phyloP scores from a whole-genome alignment of 2,113 vertebrate species.

The Eurystomus gularis region DNA sequence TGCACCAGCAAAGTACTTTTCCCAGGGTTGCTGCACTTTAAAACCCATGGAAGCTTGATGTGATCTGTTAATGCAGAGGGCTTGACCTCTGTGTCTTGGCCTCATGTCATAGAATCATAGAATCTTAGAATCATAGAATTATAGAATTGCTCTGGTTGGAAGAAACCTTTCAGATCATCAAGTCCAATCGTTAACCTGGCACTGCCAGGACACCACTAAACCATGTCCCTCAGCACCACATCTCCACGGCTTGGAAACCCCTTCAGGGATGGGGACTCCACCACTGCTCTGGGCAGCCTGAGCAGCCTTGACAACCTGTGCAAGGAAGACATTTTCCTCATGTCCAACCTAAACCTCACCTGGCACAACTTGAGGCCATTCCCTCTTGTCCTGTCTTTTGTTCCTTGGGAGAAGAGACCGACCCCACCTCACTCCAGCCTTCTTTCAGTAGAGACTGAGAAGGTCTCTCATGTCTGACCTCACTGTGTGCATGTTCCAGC shows the following conservation, averaged over 20 bases:
- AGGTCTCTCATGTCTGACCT: background rate
- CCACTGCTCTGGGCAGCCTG: background rate
- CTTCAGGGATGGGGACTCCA: background rate
- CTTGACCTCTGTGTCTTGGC: background rate
- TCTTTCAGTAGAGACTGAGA: too few relatives aligned
- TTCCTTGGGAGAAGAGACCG: background rate
- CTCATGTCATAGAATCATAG: background rate
- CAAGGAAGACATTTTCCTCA: background rate
- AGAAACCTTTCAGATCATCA: background rate
- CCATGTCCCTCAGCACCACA: background rate
- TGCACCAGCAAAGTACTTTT: background rate
- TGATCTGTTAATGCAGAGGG: background rate
- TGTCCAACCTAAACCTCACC: background rate
- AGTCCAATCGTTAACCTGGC: background rate
- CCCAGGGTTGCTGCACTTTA: fast-evolving
- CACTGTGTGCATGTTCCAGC: background rate
- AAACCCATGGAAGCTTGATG: background rate
- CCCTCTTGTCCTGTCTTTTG: background rate
- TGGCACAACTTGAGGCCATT: background rate
- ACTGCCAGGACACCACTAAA: background rate
- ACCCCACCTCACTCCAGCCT: too few relatives aligned
- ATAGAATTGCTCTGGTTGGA: background rate
- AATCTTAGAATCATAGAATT: background rate
- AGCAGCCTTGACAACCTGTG: background rate
- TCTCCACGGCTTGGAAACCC: background rate